Conservation (phyloP, 2,797 vertebrate species). For the Platyrinchus mystaceus region DNA sequence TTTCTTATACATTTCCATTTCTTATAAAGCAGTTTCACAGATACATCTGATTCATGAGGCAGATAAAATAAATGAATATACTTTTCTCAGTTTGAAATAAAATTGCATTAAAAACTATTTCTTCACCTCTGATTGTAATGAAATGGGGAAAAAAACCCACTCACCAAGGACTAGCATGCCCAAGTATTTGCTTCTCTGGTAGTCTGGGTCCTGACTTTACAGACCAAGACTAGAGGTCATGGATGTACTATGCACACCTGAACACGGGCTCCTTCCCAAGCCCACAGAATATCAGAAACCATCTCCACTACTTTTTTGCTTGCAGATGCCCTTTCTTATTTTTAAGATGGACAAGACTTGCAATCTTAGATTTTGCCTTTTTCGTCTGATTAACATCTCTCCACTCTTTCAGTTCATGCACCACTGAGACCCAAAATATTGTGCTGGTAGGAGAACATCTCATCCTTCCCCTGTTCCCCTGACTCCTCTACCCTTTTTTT, state of each 20-base stretch:
- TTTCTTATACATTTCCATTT: not conserved
- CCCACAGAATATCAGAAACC: not conserved
- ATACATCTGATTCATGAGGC: not conserved
- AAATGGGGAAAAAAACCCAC: rapidly evolving
- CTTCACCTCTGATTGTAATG: not conserved
- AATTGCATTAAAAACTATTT: not conserved
- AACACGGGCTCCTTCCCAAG: not conserved
- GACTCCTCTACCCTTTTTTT: not conserved
- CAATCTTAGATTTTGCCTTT: not conserved
- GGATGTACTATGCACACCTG: not conserved
- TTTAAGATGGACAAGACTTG: not conserved
- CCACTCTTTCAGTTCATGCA: not conserved
- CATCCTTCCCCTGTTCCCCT: not conserved
- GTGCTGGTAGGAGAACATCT: not conserved
- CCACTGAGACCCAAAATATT: not conserved
- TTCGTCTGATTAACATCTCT: not conserved
- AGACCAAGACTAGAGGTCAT: not conserved
- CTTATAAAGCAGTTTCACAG: not conserved
- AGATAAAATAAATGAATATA: not conserved
- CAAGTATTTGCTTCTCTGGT: not conserved
- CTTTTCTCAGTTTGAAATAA: not conserved
- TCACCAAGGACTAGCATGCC: no score
- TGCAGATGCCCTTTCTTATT: not conserved
- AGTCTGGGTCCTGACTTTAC: not conserved
- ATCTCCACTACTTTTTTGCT: not conserved